A percentile compares a stretch with the other conserved stretches of the same genome.
Evolutionary conservation across 2,797 vertebrate genomes (phyloP).

Genomic region (Spinibarbus caldwelli): DNA sequence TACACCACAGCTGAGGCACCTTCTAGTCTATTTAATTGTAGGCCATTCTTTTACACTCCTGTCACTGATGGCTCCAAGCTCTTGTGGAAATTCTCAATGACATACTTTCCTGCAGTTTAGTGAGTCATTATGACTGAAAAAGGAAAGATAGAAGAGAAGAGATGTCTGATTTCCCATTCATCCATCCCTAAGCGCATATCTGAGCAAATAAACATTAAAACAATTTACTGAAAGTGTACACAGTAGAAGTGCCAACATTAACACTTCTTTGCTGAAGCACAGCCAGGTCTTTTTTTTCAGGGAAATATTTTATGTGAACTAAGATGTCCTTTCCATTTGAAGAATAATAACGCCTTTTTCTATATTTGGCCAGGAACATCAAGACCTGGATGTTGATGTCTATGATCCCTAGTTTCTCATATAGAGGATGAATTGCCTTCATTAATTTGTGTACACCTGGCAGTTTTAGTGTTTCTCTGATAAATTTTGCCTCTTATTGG

Average conservation of each 20-base stretch:
- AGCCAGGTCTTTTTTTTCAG: conserved; percentile 77
- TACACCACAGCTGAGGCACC: neutral
- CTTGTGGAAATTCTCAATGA: conserved; percentile 40
- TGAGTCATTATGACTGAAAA: conserved; percentile 87
- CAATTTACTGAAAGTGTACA: conserved; percentile 90
- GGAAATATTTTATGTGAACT: conserved; percentile 87
- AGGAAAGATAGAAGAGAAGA: conserved; percentile 87
- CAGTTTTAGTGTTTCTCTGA: conserved; percentile 89
- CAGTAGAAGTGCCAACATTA: conserved; percentile 92
- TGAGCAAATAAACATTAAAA: conserved; percentile 92
- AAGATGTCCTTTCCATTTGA: conserved; percentile 87
- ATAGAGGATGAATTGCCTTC: conserved; percentile 83
- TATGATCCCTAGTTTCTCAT: no score
- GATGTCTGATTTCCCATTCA: conserved; percentile 83
- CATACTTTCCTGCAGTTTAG: conserved; percentile 9
- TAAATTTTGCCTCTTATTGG: conserved; percentile 87
- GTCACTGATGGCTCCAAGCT: conserved; percentile 4
- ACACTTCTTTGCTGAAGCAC: conserved; percentile 87
- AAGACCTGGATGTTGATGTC: conserved; percentile 78
- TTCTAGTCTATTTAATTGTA: no score
- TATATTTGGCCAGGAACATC: conserved; percentile 88
- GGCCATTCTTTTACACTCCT: neutral
- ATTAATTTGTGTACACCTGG: conserved; percentile 88
- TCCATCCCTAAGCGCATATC: conserved; percentile 87
- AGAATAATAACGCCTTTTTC: conserved; percentile 83